Conservation (phyloP, 2,888 invertebrate species). For the Drepana falcataria region DNA sequence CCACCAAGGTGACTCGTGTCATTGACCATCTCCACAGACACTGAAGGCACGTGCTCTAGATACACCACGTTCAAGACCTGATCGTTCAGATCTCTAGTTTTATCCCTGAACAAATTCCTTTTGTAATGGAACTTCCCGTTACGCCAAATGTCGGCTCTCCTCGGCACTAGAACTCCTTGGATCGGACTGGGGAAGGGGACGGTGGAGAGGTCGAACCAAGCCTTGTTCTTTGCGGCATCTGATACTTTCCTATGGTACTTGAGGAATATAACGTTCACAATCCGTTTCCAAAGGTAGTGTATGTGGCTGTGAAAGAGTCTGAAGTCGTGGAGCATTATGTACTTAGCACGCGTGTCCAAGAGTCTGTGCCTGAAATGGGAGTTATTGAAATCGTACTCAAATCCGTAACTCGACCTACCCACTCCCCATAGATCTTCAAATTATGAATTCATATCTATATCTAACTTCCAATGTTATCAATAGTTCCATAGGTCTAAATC, state of each 20-base stretch:
- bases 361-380: constrained; percentile 78
- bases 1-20: constrained; percentile 71
- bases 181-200: constrained; percentile 85
- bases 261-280: constrained; percentile 86
- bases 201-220: constrained; percentile 85
- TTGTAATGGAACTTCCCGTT: constrained; percentile 78
- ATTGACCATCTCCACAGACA: constrained; percentile 64
- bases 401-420: no score
- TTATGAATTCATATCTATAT: no score
- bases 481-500: no score
- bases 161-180: constrained; percentile 76
- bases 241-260: constrained; percentile 67
- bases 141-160: constrained; percentile 83
- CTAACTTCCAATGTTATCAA: no score
- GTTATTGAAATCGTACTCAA: no score
- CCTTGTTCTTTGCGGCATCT: constrained; percentile 42
- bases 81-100: constrained; percentile 79
- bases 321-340: constrained; percentile 83
- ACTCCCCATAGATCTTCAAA: no score
- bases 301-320: constrained; percentile 82
- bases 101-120: constrained; percentile 74
- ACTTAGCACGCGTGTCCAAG: constrained; percentile 84
- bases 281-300: constrained; percentile 86
- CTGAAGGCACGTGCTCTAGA: constrained; percentile 84
- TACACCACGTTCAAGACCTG: constrained; percentile 81